Base-by-base conservation (phyloP, 2,888 invertebrate species). In the Drosophila quinaria region DNA sequence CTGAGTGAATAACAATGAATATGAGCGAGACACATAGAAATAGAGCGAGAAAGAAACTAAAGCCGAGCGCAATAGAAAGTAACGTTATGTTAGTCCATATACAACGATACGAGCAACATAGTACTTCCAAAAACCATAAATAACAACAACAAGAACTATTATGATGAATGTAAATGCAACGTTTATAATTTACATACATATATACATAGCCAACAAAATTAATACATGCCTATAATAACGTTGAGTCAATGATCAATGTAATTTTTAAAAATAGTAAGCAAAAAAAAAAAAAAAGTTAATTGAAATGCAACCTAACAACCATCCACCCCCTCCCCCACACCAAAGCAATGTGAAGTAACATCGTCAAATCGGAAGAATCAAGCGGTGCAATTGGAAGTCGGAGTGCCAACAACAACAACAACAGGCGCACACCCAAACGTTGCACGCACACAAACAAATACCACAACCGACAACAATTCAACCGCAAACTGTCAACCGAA, bases 61-160 rank as follows among this genome's bases (percentile, higher is more conserved):
- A 55, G 65, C n/a, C 63, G 37, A 52, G 37, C 8, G 47, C 25
- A 47, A 17, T 17, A 59, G 60, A 51, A 50, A 63, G 50, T 65
- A 60, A 50, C 42, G 58, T 59, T 44, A 65, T 51, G 59, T 72
- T 65, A 65, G 72, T 50, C 46, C 54, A 54, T 31, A 77, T 44
- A 84, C 87, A 82, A 87, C 81, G 87, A 82, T 87, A 52, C 51
- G 61, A 58, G 85, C 54, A 87, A 82, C 74, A 50, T 72, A 87
- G 81, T 87, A 87, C 87, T 82, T 82, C 87, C 87, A 86, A 62
- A 63, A 60, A 63, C 50, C 37, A 62, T 42, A 44, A 66, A 62
- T 33, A 52, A 66, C 29, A 69, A 60, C 49, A 68, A 61, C 52
- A 59, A 71, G 51, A 62, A 54, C 22, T 42, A 62, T 35, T 25